Conservation (phyloP, 2,113 vertebrate species). For the Tympanuchus pallidicinctus region DNA sequence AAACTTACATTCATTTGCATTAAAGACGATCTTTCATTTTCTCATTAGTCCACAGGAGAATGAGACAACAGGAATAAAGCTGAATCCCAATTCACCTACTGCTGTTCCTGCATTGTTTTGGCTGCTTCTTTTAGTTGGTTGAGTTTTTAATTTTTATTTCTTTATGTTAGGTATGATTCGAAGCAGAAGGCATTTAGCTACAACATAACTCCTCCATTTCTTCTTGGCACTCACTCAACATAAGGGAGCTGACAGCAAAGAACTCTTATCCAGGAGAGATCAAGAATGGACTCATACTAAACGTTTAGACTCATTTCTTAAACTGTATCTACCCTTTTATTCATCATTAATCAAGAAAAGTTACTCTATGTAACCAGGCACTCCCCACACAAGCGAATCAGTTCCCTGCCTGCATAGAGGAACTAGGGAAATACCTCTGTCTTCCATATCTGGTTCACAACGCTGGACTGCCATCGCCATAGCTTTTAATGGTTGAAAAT, state of each 20-base stretch:
- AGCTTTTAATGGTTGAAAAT: background rate
- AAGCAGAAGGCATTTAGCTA: constrained; percentile 63
- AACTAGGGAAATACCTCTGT: background rate
- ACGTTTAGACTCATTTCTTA: constrained; percentile 17
- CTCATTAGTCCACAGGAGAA: background rate
- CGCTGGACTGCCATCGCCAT: background rate
- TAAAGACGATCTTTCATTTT: background rate
- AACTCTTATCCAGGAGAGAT: constrained; percentile 58
- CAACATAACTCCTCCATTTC: constrained; percentile 60
- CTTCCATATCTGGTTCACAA: fast-evolving
- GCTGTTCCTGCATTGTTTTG: background rate
- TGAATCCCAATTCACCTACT: background rate
- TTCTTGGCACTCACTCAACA: constrained; percentile 48
- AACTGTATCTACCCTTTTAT: background rate
- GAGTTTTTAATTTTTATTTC: background rate
- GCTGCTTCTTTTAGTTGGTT: background rate
- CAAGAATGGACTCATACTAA: constrained; percentile 1
- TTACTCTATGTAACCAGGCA: background rate
- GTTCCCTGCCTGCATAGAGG: fast-evolving
- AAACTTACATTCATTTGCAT: background rate
- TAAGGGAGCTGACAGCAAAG: constrained; percentile 66
- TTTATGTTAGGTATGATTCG: constrained; percentile 43
- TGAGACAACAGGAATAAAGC: background rate
- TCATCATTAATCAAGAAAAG: background rate
- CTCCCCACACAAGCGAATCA: background rate